These are phyloP conservation scores for Shinisaurus crocodilurus DNA, from an alignment of 2,113 vertebrate species.

Conservation along the genomic window DNA sequence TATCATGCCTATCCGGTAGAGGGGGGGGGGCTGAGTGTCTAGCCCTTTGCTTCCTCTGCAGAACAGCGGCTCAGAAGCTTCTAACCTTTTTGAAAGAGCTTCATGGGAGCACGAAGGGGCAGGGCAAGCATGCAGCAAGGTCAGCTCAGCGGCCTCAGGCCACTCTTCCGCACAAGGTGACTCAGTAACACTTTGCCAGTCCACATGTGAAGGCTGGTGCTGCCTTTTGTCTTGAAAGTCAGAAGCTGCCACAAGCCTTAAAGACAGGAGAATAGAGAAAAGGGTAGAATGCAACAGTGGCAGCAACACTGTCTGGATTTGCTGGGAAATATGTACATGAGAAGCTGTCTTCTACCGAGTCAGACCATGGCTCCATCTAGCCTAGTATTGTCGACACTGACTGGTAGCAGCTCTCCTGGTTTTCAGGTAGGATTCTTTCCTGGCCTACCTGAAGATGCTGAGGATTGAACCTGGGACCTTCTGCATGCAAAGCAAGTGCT, in stretches of 20 bases:
- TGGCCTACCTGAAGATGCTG: no score
- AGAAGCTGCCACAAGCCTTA: not conserved
- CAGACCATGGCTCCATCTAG: no score
- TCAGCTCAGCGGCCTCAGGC: not conserved
- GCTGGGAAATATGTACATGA: not conserved
- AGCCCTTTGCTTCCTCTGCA: not conserved
- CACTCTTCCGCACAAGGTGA: not conserved
- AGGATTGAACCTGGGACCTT: no score
- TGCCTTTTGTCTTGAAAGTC: not conserved
- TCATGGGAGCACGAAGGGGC: no score
- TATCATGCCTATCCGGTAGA: not conserved
- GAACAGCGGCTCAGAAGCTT: not conserved
- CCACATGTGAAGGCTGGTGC: not conserved
- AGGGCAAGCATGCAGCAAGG: no score
- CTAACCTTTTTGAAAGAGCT: not conserved
- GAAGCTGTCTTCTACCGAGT: no score
- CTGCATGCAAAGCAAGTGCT: no score
- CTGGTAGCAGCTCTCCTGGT: no score
- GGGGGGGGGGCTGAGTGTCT: no score
- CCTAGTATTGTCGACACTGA: no score
- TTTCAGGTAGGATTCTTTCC: no score
- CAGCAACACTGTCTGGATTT: not conserved
- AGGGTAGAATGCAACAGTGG: not conserved
- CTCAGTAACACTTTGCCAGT: not conserved
- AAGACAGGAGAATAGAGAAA: not conserved